A percentile compares a stretch with the other conserved stretches of the same genome.
Evolutionary conservation across 2,113 vertebrate genomes (phyloP).

Genomic region (Silurus meridionalis): DNA sequence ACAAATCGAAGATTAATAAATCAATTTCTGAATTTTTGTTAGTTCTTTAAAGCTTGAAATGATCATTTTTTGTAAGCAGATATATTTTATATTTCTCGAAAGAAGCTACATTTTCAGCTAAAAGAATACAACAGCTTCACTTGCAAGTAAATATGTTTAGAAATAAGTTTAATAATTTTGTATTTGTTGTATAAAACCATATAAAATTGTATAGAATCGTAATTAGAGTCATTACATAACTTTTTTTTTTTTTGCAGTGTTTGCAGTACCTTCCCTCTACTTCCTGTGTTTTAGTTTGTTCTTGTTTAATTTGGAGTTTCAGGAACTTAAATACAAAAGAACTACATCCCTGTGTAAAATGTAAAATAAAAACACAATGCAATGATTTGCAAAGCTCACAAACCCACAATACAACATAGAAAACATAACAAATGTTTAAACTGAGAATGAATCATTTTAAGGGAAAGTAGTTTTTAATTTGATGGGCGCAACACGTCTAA

Average conservation of each 20-base stretch:
- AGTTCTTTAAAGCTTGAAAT: not conserved
- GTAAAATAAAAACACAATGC: too few species aligned
- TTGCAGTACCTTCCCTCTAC: not conserved
- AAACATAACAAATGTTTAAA: too few species aligned
- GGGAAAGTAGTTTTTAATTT: too few species aligned
- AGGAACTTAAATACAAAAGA: not conserved
- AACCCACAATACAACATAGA: too few species aligned
- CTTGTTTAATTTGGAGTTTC: not conserved
- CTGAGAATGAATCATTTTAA: too few species aligned
- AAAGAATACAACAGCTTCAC: not conserved
- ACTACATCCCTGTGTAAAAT: not conserved
- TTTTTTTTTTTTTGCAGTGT: not conserved
- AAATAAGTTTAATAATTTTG: not conserved
- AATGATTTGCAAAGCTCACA: too few species aligned
- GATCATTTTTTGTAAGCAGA: not conserved
- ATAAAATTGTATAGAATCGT: not conserved
- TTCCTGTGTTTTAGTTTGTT: not conserved
- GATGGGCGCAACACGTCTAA: too few species aligned
- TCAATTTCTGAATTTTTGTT: not conserved
- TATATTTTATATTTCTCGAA: not conserved
- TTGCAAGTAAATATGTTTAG: not conserved
- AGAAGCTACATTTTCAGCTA: not conserved
- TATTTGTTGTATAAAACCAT: not conserved
- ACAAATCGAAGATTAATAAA: not conserved
- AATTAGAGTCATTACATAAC: not conserved